phyloP scores from a whole-genome alignment of 2,797 vertebrate species.

The Coreius guichenoti region DNA sequence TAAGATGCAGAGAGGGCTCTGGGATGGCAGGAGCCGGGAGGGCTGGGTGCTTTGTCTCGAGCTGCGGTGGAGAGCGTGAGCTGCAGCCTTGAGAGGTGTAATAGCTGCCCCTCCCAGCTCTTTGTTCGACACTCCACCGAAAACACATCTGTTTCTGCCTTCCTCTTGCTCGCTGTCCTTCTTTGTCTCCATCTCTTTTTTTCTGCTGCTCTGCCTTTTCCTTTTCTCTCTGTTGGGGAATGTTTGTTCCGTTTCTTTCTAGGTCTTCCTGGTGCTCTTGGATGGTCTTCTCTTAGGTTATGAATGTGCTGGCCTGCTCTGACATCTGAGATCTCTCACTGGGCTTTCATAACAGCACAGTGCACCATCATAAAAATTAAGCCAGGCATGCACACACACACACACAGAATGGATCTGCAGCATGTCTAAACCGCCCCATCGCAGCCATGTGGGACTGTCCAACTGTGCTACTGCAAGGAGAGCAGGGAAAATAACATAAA shows the following conservation, averaged over 20 bases:
- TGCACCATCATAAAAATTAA: constrained; percentile 39
- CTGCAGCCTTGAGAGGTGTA: constrained; percentile 49
- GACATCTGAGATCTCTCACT: constrained; percentile 35
- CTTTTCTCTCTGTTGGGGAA: constrained; percentile 20
- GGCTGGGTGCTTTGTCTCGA: constrained; percentile 51
- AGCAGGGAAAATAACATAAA: constrained; percentile 28
- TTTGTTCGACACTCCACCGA: constrained; percentile 55
- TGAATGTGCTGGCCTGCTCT: constrained; percentile 47
- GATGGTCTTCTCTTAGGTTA: constrained; percentile 33
- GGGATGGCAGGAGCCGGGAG: constrained; percentile 45
- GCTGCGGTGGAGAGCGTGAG: constrained; percentile 42
- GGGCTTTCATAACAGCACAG: constrained; percentile 47
- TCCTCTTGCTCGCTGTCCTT: constrained; percentile 28
- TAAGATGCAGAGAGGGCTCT: constrained; percentile 67
- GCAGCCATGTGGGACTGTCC: constrained; percentile 18
- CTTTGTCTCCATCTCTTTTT: constrained; percentile 10
- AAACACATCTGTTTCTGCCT: constrained; percentile 59
- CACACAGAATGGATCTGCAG: constrained; percentile 27
- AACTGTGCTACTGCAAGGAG: constrained; percentile 26
- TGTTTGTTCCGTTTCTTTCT: neutral
- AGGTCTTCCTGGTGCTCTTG: constrained; percentile 14
- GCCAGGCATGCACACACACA: neutral
- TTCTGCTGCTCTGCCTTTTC: constrained; percentile 10
- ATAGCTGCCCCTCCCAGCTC: constrained; percentile 53
- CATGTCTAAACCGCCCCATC: constrained; percentile 10